These are phyloP conservation scores for Synanthedon myopaeformis DNA, from an alignment of 2,888 invertebrate genomes.

Conservation along the genomic window DNA sequence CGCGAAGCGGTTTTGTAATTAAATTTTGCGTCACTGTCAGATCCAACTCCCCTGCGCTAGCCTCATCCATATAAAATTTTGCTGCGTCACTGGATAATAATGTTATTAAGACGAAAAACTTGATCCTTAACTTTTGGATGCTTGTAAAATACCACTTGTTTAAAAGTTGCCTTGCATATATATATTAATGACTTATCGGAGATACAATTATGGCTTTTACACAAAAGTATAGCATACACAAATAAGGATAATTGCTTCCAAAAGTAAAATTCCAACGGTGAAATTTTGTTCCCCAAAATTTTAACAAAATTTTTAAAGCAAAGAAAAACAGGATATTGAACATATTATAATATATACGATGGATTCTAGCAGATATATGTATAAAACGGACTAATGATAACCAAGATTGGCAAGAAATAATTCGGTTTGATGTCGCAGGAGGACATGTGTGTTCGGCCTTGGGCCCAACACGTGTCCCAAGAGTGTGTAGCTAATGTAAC, in stretches of 20 bases:
- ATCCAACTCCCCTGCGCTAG: constrained; percentile 57
- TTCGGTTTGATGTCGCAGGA: constrained; percentile 26
- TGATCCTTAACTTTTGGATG: background rate
- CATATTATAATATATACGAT: too few relatives aligned
- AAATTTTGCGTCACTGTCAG: constrained; percentile 64
- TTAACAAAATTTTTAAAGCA: too few relatives aligned
- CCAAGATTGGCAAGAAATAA: background rate
- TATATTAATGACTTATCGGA: too few relatives aligned
- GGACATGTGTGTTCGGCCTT: constrained; percentile 38
- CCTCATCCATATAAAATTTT: constrained; percentile 49
- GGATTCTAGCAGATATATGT: too few relatives aligned
- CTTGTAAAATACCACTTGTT: too few relatives aligned
- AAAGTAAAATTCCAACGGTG: too few relatives aligned
- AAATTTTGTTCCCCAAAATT: too few relatives aligned
- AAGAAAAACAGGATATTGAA: too few relatives aligned
- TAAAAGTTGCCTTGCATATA: too few relatives aligned
- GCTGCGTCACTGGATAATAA: constrained; percentile 39
- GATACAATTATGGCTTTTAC: too few relatives aligned
- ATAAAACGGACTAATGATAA: background rate
- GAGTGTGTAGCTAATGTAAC: constrained; percentile 3
- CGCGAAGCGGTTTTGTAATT: constrained; percentile 61
- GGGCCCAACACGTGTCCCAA: constrained; percentile 13
- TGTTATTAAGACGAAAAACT: background rate
- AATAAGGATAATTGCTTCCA: too few relatives aligned
- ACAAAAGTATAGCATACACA: too few relatives aligned